phyloP scores from a whole-genome alignment of 2,888 invertebrate species.

The Serrognathus titanus region DNA sequence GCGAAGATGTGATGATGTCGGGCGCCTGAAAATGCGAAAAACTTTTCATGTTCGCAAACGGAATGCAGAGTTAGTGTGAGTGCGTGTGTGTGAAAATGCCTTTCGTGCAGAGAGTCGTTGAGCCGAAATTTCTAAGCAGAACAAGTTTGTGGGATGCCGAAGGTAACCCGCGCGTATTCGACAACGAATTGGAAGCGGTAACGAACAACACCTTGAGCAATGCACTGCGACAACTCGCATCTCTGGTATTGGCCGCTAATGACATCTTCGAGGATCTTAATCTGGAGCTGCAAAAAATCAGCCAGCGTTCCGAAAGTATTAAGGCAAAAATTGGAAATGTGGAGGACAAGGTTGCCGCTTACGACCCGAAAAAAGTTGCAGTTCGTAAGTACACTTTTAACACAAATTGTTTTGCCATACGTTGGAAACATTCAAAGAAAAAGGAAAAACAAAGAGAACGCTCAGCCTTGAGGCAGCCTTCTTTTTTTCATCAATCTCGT shows the following conservation, averaged over 20 bases:
- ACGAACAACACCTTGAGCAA: slow-evolving; percentile 83
- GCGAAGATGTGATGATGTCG: slow-evolving; percentile 19
- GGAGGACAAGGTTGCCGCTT: slow-evolving; percentile 66
- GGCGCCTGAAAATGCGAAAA: too few relatives aligned
- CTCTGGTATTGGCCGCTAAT: slow-evolving; percentile 76
- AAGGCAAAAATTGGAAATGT: slow-evolving; percentile 67
- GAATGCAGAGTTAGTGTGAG: slow-evolving; percentile 5
- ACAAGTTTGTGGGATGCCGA: slow-evolving; percentile 59
- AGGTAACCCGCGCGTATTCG: slow-evolving; percentile 59
- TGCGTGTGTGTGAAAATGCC: slow-evolving; percentile 62
- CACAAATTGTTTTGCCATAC: background rate
- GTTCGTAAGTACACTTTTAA: slow-evolving; percentile 75
- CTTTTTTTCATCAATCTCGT: slow-evolving; percentile 1
- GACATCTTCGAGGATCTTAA: slow-evolving; percentile 83
- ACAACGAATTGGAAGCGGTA: slow-evolving; percentile 80
- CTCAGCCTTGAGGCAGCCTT: slow-evolving; percentile 1
- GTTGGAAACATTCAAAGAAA: slow-evolving; percentile 10
- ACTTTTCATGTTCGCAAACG: background rate
- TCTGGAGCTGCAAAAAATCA: slow-evolving; percentile 68
- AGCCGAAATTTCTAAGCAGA: slow-evolving; percentile 76
- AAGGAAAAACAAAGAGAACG: slow-evolving; percentile 12
- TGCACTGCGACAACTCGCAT: slow-evolving; percentile 81
- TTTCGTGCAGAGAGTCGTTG: slow-evolving; percentile 80
- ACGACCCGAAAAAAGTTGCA: slow-evolving; percentile 87
- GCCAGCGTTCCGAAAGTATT: slow-evolving; percentile 68